A percentile compares a stretch with the other conserved stretches of the same genome.
Conservation (phyloP, 2,888 invertebrate genomes). For the Gonocerus acuteangulatus region DNA sequence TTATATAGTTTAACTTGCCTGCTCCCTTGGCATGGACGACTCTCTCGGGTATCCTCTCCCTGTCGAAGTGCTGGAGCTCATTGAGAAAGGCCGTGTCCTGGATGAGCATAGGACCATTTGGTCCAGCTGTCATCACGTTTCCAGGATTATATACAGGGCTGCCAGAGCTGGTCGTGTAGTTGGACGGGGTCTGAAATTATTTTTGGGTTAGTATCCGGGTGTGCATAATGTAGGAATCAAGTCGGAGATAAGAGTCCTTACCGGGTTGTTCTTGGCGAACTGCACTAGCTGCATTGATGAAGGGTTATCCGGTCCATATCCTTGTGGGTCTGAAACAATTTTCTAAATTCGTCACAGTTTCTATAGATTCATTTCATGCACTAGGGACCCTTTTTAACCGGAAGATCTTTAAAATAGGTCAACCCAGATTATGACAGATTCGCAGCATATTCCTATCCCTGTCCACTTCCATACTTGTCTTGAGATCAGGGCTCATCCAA, state of each 20-base stretch:
- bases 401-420: too few species aligned
- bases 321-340: constrained; percentile 21
- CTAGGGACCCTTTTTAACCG: too few species aligned
- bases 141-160: constrained; percentile 69
- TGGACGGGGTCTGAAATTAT: constrained; percentile 1
- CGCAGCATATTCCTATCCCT: too few species aligned
- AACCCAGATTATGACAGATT: too few species aligned
- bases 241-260: neutral
- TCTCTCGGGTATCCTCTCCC: constrained; percentile 90
- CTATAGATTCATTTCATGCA: too few species aligned
- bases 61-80: constrained; percentile 72
- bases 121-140: constrained; percentile 73
- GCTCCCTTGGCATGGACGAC: constrained; percentile 94
- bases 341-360: neutral
- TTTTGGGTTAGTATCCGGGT: too few species aligned
- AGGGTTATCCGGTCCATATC: constrained; percentile 32
- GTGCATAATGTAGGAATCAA: neutral
- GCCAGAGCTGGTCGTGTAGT: constrained; percentile 47
- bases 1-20: too few species aligned
- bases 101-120: constrained; percentile 73
- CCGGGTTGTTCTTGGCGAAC: constrained; percentile 19
- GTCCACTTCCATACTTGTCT: too few species aligned
- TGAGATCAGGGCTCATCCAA: too few species aligned
- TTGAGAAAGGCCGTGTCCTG: constrained; percentile 76
- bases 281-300: constrained; percentile 21